Percentiles rank a stretch among this genome's conserved stretches.
phyloP scores from a whole-genome alignment of 2,797 vertebrate species.

The Typhlichthys subterraneus region DNA sequence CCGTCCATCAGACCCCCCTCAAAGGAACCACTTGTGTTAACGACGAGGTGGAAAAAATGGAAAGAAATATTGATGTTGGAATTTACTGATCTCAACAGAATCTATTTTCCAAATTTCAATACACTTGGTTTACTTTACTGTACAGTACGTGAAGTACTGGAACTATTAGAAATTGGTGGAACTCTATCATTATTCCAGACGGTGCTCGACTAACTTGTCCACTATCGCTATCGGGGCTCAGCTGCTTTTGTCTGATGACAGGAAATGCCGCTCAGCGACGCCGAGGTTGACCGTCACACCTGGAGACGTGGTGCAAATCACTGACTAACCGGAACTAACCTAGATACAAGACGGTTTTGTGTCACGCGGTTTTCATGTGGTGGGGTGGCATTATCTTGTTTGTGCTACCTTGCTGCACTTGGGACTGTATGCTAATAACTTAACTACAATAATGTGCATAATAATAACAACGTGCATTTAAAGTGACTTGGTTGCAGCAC shows the following conservation, averaged over 20 bases:
- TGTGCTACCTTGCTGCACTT: constrained; percentile 10
- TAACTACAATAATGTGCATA: too few species aligned
- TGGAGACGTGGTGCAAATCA: constrained; percentile 10
- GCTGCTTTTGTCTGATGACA: constrained; percentile 31
- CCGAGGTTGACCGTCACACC: too few species aligned
- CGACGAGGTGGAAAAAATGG: too few species aligned
- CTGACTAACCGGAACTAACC: constrained; percentile 8
- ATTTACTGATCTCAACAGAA: too few species aligned
- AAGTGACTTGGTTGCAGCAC: neutral
- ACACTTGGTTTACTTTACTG: too few species aligned
- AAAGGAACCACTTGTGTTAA: too few species aligned
- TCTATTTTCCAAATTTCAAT: too few species aligned
- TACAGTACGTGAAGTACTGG: constrained; percentile 4
- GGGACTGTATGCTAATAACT: neutral
- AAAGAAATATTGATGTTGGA: too few species aligned
- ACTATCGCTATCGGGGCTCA: constrained; percentile 36
- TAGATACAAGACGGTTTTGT: constrained; percentile 2
- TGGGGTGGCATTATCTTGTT: constrained; percentile 1
- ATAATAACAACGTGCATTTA: neutral
- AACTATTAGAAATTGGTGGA: constrained; percentile 48
- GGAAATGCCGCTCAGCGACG: too few species aligned
- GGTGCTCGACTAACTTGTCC: constrained; percentile 48
- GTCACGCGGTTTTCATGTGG: constrained; percentile 19
- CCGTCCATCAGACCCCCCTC: constrained; percentile 34
- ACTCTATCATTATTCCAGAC: constrained; percentile 36